Percentiles rank a stretch among this genome's conserved stretches.
Conservation (phyloP, 2,113 vertebrate species). For the Morphnarchus princeps region DNA sequence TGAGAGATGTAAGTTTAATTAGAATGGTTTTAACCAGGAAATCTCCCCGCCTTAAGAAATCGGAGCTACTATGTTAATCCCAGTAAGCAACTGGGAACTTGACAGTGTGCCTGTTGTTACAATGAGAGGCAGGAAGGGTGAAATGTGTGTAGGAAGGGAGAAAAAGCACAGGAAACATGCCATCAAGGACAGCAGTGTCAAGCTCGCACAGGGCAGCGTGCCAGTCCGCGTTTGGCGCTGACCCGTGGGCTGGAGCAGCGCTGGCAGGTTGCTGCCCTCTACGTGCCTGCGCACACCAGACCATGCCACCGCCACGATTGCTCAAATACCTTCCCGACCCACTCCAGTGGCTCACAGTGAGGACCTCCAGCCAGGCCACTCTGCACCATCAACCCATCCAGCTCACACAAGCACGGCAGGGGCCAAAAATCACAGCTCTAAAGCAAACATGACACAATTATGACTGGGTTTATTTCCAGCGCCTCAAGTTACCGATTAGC, state of each 20-base stretch:
- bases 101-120: not conserved
- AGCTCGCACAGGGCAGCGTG: not conserved
- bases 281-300: not conserved
- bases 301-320: not conserved
- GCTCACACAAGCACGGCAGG: not conserved
- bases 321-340: not conserved
- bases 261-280: not conserved
- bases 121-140: not conserved
- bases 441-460: constrained; percentile 7
- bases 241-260: not conserved
- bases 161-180: not conserved
- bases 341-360: accelerated
- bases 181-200: not conserved
- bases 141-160: constrained; percentile 25
- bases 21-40: not conserved
- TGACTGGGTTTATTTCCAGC: not conserved
- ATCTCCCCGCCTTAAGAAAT: not conserved
- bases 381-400: not conserved
- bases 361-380: not conserved
- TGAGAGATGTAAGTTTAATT: not conserved
- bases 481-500: not conserved
- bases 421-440: not conserved
- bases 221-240: not conserved
- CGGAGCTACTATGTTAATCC: not conserved
- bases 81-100: not conserved